These are phyloP conservation scores for Heterocephalus glaber DNA, from an alignment of 2,113 vertebrate genomes.

Conservation along the genomic window DNA sequence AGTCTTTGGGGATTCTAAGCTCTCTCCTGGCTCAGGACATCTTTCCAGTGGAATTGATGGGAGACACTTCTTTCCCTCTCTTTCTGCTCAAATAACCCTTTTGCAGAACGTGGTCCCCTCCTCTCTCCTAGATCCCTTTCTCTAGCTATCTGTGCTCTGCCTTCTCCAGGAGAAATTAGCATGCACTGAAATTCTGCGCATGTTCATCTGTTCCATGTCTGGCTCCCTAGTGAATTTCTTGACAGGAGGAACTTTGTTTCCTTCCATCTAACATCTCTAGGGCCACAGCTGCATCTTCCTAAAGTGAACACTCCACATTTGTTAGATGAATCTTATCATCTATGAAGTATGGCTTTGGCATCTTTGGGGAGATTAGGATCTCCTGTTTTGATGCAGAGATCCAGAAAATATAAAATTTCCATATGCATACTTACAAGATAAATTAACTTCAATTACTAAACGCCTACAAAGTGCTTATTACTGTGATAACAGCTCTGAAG, in stretches of 20 bases:
- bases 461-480: background rate
- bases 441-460: background rate
- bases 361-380: background rate
- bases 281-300: background rate
- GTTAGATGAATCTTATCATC: background rate
- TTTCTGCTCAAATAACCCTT: background rate
- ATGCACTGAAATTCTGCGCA: background rate
- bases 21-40: background rate
- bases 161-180: background rate
- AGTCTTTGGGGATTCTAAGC: background rate
- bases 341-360: background rate
- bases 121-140: background rate
- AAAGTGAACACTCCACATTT: background rate
- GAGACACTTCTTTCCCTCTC: background rate
- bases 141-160: background rate
- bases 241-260: background rate
- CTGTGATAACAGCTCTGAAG: background rate
- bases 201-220: background rate
- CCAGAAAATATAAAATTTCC: constrained; percentile 45
- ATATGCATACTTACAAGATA: constrained; percentile 9
- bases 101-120: background rate
- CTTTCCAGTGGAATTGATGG: background rate
- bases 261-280: background rate
- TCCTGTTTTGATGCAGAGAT: background rate
- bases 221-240: background rate